These are phyloP conservation scores for Nixonia krombeini DNA, from an alignment of 1,140 invertebrate genomes.

Conservation along the genomic window DNA sequence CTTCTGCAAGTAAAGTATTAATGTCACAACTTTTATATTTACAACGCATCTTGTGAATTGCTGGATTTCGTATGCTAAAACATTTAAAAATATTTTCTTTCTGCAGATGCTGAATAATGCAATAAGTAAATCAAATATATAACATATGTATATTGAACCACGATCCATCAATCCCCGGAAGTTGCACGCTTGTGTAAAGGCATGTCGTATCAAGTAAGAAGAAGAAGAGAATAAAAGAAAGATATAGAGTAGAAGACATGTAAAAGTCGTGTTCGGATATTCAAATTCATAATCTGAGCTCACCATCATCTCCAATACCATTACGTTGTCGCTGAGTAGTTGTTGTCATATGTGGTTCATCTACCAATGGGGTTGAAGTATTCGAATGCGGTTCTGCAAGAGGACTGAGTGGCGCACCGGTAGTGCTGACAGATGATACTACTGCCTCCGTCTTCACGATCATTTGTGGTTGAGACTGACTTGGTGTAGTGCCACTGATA, in stretches of 20 bases:
- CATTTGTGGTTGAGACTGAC: constrained; percentile 53
- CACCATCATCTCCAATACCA: constrained; percentile 65
- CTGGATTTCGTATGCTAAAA: too few relatives aligned
- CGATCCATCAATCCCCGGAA: too few relatives aligned
- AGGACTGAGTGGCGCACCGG: constrained; percentile 67
- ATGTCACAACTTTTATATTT: too few relatives aligned
- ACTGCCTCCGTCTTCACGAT: constrained; percentile 62
- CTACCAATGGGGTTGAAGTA: constrained; percentile 76
- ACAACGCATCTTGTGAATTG: too few relatives aligned
- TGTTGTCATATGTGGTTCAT: constrained; percentile 69
- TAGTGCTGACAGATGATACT: constrained; percentile 67
- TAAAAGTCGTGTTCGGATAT: background rate
- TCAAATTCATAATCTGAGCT: constrained; percentile 22
- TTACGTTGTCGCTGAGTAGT: constrained; percentile 64
- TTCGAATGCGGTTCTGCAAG: constrained; percentile 75
- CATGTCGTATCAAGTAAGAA: background rate
- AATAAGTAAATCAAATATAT: too few relatives aligned
- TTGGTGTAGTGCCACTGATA: constrained; percentile 52
- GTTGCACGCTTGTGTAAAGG: too few relatives aligned
- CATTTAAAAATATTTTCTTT: too few relatives aligned
- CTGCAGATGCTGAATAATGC: too few relatives aligned
- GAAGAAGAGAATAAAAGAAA: background rate
- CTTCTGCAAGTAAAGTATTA: too few relatives aligned
- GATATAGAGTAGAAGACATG: background rate
- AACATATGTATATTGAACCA: too few relatives aligned